Evolutionary conservation across 2,888 invertebrate species (phyloP), one percentile per base, ranked within the genome.

Genomic region (Salticus scenicus): DNA sequence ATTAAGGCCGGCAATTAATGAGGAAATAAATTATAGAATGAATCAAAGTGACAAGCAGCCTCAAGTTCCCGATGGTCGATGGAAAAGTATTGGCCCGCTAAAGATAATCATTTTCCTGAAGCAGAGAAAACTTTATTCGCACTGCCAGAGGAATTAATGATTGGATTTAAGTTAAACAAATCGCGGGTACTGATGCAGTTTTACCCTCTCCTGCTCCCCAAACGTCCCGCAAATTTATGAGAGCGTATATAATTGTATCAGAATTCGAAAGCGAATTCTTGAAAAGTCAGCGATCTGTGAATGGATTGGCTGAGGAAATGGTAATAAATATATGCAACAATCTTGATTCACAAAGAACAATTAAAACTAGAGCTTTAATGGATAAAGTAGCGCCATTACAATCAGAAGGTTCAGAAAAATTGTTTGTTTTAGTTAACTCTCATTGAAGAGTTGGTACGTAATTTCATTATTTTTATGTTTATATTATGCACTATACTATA

Each of bases 1-100:
- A 85, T 85, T 85, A 85, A 85, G 84, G 77, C 70, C 78, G 42
- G 84, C 84, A 85, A 85, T 85, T 85, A 85, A 85, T 85, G 84
- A 78, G 84, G 78, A 74, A 79, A 85, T 85, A 85, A 85, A 85
- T 85, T 85, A 85, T 78, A 73, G 73, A 74, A 85, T 85, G 84
- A 85, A 85, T 85, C 84, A 85, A 85, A 79, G 78, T 85, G 84
- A 85, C 84, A 84, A 77, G 74, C 78, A 67, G 66, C 51, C 83
- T 78, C 41, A 67, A 71, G 42, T 77, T 73, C 73, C 74, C 83
- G 72, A 77, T 84, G 83, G 83, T 67, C 78, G 24, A 74, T 69
- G 84, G 79, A 79, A 85, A 85, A 85, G 84, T 78, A 74, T 79
- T 73, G 74, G 75, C 4, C 63, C 31, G 66, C 33, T 31, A 41